Evolutionary conservation across 2,113 vertebrate genomes (phyloP).

Genomic region (Festucalex cinctus): DNA sequence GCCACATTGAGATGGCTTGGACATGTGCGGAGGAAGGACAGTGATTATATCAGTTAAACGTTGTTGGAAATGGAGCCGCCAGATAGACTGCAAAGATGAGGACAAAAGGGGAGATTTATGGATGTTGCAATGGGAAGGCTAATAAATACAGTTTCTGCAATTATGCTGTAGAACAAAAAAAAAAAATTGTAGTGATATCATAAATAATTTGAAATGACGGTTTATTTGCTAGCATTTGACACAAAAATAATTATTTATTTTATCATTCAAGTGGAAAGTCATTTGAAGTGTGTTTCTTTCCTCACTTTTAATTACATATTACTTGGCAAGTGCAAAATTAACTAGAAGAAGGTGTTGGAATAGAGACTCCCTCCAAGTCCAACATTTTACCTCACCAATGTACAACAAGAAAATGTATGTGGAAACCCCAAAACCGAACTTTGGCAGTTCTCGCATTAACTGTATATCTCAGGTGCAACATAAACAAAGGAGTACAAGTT

Average conservation of each 20-base stretch:
- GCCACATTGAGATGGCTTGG: not conserved
- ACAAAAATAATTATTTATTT: not conserved
- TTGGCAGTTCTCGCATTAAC: not conserved
- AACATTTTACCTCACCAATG: conserved; percentile 45
- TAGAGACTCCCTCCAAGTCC: conserved; percentile 44
- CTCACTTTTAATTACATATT: conserved; percentile 74
- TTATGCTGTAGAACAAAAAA: not conserved
- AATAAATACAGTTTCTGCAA: not conserved
- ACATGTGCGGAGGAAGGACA: not conserved
- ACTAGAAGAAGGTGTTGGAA: conserved; percentile 59
- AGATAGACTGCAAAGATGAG: conserved; percentile 24
- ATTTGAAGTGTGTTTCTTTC: conserved; percentile 31
- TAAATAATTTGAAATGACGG: not conserved
- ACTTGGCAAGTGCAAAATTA: conserved; percentile 65
- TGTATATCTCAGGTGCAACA: conserved; percentile 6
- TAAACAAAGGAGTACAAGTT: not conserved
- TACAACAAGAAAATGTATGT: conserved; percentile 25
- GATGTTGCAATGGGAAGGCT: not conserved
- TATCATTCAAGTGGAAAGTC: not conserved
- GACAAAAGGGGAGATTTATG: conserved; percentile 3
- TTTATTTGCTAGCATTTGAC: not conserved
- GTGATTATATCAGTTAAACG: not conserved
- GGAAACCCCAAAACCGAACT: not conserved
- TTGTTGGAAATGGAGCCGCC: not conserved
- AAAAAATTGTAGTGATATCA: not conserved